phyloP scores from a whole-genome alignment of 2,888 invertebrate genomes.

The Conistra vaccinii region DNA sequence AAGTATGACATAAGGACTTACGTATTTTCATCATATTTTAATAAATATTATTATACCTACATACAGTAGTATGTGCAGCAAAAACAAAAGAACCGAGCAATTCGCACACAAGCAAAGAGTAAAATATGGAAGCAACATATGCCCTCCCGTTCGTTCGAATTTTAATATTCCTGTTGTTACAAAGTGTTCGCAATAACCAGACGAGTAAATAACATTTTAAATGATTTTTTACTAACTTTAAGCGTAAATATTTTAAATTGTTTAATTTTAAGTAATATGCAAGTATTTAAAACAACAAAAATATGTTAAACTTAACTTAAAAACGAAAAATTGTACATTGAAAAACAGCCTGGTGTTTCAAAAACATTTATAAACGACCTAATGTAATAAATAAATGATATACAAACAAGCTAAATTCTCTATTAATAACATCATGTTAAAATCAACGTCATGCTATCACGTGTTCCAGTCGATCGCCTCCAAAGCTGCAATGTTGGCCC shows the following conservation, averaged over 20 bases:
- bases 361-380: neutral
- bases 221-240: neutral
- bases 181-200: slow-evolving; percentile 19
- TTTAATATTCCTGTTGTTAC: slow-evolving; percentile 37
- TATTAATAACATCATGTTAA: slow-evolving; percentile 14
- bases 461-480: slow-evolving; percentile 30
- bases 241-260: neutral
- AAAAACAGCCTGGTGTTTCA: neutral
- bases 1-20: neutral
- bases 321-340: no score
- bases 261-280: no score
- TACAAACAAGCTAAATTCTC: neutral
- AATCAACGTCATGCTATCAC: slow-evolving; percentile 36
- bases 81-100: slow-evolving; percentile 24
- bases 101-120: slow-evolving; percentile 14
- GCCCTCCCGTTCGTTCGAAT: slow-evolving; percentile 25
- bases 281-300: neutral
- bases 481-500: slow-evolving; percentile 25
- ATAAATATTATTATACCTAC: neutral
- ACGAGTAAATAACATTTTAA: slow-evolving; percentile 19
- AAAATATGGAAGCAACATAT: slow-evolving; percentile 36
- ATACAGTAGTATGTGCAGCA: neutral
- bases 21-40: neutral
- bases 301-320: neutral
- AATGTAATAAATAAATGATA: no score